Percentiles rank a stretch among this genome's conserved stretches.
Conservation (phyloP, 2,113 vertebrate genomes). For the Carassius carassius region DNA sequence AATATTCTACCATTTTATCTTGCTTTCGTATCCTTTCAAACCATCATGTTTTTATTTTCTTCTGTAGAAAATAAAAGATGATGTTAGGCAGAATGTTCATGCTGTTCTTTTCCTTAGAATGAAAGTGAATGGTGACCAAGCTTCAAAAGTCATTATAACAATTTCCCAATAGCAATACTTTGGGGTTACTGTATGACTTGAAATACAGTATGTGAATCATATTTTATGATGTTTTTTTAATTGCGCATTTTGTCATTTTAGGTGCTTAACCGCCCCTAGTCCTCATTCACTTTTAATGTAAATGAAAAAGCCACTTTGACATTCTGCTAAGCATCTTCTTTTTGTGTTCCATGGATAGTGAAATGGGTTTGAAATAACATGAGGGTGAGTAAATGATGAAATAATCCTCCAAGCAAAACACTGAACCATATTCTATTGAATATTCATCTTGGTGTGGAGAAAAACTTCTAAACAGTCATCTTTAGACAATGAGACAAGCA, state of each 20-base stretch:
- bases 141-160: not conserved
- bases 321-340: slow-evolving; percentile 3
- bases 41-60: not conserved
- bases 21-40: not conserved
- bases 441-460: slow-evolving; percentile 9
- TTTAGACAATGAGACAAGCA: slow-evolving; percentile 11
- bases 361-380: not conserved
- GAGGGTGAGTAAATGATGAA: not conserved
- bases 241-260: not conserved
- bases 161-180: not conserved
- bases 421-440: slow-evolving; percentile 15
- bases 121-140: not conserved
- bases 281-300: not conserved
- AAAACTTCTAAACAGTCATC: not conserved
- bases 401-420: not conserved
- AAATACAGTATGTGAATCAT: not conserved
- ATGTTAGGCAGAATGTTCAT: not conserved
- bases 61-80: not conserved
- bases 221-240: not conserved
- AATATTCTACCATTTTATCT: not conserved
- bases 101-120: not conserved
- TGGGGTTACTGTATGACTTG: not conserved
- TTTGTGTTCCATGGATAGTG: not conserved
- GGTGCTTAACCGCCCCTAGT: not conserved
- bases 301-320: not conserved